Conservation (phyloP, 2,888 invertebrate species). For the Piscicola geometra region DNA sequence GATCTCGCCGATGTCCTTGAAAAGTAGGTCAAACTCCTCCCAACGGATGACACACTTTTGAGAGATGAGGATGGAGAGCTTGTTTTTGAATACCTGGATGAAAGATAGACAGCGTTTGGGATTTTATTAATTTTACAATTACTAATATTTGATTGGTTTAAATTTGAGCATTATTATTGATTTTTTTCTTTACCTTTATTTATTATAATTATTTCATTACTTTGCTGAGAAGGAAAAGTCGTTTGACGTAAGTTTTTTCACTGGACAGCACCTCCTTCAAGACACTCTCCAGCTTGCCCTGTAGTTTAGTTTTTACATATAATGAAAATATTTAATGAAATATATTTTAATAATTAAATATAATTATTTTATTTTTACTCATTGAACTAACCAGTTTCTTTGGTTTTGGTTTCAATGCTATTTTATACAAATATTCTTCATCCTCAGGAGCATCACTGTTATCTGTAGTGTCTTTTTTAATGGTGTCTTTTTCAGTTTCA, state of each 20-base stretch:
- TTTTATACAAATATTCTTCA: not conserved
- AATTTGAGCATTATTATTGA: not conserved
- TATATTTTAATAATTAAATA: no score
- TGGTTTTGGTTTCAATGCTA: not conserved
- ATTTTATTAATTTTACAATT: no score
- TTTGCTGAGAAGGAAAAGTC: slow-evolving; percentile 4
- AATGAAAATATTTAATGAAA: no score
- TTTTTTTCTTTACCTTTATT: no score
- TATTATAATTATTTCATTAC: slow-evolving; percentile 4
- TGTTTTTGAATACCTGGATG: not conserved
- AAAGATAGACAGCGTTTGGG: not conserved
- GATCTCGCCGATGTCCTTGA: not conserved
- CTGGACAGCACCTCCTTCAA: slow-evolving; percentile 7
- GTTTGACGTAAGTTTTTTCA: slow-evolving; percentile 16
- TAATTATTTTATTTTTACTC: not conserved
- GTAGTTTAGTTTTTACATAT: no score
- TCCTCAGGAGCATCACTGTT: no score
- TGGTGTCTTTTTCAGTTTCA: no score
- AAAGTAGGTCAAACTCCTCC: not conserved
- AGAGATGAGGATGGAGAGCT: not conserved
- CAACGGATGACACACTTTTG: not conserved
- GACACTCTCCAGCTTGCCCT: slow-evolving; percentile 23
- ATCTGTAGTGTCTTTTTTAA: no score
- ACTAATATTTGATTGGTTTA: not conserved
- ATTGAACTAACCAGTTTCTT: not conserved